Evolutionary conservation across 2,113 vertebrate species (phyloP).

Genomic region (Rafetus swinhoei): DNA sequence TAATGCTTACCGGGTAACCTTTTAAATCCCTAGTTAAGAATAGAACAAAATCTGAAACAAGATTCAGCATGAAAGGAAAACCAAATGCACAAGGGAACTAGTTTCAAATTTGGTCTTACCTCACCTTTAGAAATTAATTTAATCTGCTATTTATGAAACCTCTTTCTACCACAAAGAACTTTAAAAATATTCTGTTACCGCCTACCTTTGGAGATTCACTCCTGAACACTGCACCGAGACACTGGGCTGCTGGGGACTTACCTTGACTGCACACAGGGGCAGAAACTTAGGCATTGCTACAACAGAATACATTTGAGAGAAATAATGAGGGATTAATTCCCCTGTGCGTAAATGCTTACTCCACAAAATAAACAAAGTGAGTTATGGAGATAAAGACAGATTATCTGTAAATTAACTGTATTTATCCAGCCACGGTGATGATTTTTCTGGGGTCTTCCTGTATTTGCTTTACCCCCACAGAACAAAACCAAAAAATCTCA

Average conservation of each 20-base stretch:
- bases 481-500: not conserved
- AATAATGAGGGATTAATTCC: not conserved
- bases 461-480: not conserved
- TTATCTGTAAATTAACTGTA: not conserved
- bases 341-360: not conserved
- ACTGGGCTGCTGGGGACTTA: constrained; percentile 58
- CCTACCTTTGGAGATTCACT: constrained; percentile 66
- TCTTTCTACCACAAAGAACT: not conserved
- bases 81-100: not conserved
- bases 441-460: not conserved
- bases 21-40: not conserved
- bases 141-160: not conserved
- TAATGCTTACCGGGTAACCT: no score
- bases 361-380: not conserved
- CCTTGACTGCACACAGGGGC: constrained; percentile 41
- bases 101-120: not conserved
- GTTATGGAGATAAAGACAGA: not conserved
- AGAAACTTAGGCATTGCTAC: constrained; percentile 7
- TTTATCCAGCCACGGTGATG: not conserved
- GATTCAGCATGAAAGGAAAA: not conserved
- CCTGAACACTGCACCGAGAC: constrained; percentile 23
- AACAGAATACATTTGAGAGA: not conserved
- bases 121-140: constrained; percentile 2
- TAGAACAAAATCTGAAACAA: not conserved
- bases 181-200: not conserved